Evolutionary conservation across 2,113 vertebrate species (phyloP), one percentile per base, ranked within the genome.

Genomic region (Osmerus mordax): DNA sequence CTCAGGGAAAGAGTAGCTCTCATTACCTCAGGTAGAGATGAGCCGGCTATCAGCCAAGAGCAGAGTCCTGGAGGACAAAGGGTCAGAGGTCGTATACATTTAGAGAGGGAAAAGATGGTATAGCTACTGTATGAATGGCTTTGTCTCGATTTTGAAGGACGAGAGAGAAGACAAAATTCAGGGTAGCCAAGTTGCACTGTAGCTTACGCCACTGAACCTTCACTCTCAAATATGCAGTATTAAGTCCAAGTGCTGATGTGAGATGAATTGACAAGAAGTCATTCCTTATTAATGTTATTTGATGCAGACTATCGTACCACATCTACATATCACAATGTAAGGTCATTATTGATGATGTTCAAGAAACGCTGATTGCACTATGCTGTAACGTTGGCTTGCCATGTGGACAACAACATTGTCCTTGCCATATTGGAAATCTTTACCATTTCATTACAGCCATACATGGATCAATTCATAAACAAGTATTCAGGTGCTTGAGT

Each of bases 11-110:
- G 65, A 15, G 25, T n/a, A 21, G 64, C 69, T 4, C 78, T 81
- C 79, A 87, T 87, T 88, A 89, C 83, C 66, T 69, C 78, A 75
- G 70, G 71, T 83, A 77, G 87, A 88, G 89, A 85, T 79, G 82
- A 78, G 84, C 87, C 86, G 75, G 84, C 78, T 75, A 73, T 62
- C 74, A 77, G 74, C 76, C 61, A 5, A 1, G 63, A 78, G 70
- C 78, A 32, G 41, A 79, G 65, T 74, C 82, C 78, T 79, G 62
- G 66, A 82, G 76, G 77, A 36, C 66, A 67, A 75, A 52, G 73
- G 84, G 84, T 85, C 80, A 89, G 79, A 73, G 77, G 77, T 82
- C 16, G 75, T 56, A 75, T 86, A 72, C 60, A n/a, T 81, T 84
- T 78, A 70, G 19, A 23, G 9, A 79, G 51, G 65, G 11, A 53